Evolutionary conservation across 2,888 invertebrate species (phyloP).

Genomic region (Drosophila mayaguana): DNA sequence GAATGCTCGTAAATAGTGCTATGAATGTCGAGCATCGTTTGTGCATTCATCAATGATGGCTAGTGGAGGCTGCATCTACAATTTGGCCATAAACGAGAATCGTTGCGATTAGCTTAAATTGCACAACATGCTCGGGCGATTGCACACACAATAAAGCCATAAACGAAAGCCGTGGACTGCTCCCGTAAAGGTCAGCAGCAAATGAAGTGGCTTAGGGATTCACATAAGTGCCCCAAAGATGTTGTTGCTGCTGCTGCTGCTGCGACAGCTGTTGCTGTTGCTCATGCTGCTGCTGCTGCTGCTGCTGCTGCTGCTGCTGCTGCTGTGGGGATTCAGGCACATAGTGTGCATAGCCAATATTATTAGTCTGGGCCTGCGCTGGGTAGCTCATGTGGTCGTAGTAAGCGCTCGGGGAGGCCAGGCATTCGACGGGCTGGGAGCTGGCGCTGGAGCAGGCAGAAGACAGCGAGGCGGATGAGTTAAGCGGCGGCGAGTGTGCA

Average conservation of each 20-base stretch:
- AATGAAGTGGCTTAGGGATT: conserved; percentile 80
- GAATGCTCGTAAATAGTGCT: conserved; percentile 33
- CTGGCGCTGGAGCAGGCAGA: conserved; percentile 73
- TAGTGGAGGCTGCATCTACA: conserved; percentile 37
- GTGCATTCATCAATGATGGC: conserved; percentile 15
- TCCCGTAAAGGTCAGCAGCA: conserved; percentile 54
- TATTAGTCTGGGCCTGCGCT: conserved; percentile 22
- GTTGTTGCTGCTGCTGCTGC: conserved; percentile 71
- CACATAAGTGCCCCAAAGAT: conserved; percentile 83
- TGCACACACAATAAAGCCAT: conserved; percentile 74
- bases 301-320: conserved; percentile 46
- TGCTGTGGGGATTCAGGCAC: conserved; percentile 53
- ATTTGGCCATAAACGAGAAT: conserved; percentile 65
- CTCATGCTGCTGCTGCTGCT: conserved; percentile 73
- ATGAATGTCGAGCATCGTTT: conserved; percentile 35
- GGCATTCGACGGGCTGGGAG: conserved; percentile 67
- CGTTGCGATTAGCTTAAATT: conserved; percentile 75
- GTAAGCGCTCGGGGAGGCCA: conserved; percentile 59
- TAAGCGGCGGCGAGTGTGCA: conserved; percentile 67
- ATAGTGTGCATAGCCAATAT: conserved; percentile 40
- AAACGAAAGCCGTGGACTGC: conserved; percentile 54
- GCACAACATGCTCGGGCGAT: conserved; percentile 53
- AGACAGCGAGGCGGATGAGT: conserved; percentile 74
- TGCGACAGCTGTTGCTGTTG: conserved; percentile 58
- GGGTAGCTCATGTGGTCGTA: conserved; percentile 65